Evolutionary conservation across 2,888 invertebrate genomes (phyloP), one percentile per base, ranked within the genome.

Genomic region (Drosophila affinis): DNA sequence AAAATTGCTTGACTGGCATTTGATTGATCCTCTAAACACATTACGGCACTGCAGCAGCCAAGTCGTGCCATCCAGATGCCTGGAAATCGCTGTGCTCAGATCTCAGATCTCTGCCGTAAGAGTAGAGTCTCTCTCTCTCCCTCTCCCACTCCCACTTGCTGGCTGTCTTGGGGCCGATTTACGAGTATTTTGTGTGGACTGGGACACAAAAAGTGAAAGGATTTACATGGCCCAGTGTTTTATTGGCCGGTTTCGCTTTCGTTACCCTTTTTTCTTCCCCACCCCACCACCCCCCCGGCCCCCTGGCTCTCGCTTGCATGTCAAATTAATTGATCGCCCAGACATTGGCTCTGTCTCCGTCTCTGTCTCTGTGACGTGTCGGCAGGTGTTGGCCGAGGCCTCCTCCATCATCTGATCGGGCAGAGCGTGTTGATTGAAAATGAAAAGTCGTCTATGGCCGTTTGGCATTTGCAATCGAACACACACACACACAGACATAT

Each of bases 291-390:
- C 21, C 21, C 24, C 24, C 24, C 21, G 21, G 24, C 24, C 18
- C 21, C 21, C 24, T 60, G 62, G 53, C 72, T 45, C 64, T 68
- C 63, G 70, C 79, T 77, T 74, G 88, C 83, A 88, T 86, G 88
- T 88, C 83, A 86, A 86, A 82, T 84, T 84, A 84, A 84, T 84
- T 84, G 83, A 88, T 88, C 72, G 64, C 55, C 57, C 34, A 39
- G 39, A 39, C 39, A 39, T n/a, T 39, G n/a, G 39, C 39, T 39
- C n/a, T 39, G 21, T 21, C 21, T 21, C 3, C 3, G 21, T 21
- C 21, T 21, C 21, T 21, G 67, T 71, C 67, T 59, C 64, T 67
- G 34, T 67, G 75, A 81, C 75, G 87, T 81, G 77, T n/a, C n/a
- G n/a, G n/a, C n/a, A n/a, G n/a, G n/a, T n/a, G n/a, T n/a, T n/a